A percentile compares a stretch with the other conserved stretches of the same genome.
phyloP scores from a whole-genome alignment of 2,797 vertebrate species.

The Hydrophis major region DNA sequence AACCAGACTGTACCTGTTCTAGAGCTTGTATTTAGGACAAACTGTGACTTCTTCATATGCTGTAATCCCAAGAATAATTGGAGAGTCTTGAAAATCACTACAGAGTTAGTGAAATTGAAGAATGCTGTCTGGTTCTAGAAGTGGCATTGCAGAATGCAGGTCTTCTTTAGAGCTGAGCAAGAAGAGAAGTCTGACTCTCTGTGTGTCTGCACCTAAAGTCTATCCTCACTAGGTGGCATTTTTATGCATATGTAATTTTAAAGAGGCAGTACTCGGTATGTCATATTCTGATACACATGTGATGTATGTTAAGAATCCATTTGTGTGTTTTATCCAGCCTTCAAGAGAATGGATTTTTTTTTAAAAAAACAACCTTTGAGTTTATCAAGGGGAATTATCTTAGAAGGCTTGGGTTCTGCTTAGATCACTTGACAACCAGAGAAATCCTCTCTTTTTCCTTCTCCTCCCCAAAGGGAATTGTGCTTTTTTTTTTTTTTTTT shows the following conservation, averaged over 20 bases:
- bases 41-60: neutral
- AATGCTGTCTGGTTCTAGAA: conserved; percentile 24
- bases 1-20: conserved; percentile 52
- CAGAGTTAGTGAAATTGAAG: neutral
- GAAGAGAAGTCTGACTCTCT: conserved; percentile 44
- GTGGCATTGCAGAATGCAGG: neutral
- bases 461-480: neutral
- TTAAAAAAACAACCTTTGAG: neutral
- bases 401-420: accelerated
- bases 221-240: conserved; percentile 65
- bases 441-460: neutral
- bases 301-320: neutral
- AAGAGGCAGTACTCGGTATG: conserved; percentile 56
- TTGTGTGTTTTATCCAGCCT: neutral
- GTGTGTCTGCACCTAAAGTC: conserved; percentile 57
- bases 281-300: neutral
- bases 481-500: neutral
- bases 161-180: conserved; percentile 39
- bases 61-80: neutral
- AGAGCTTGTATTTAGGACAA: neutral
- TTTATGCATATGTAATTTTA: conserved; percentile 66
- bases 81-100: conserved; percentile 1
- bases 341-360: neutral
- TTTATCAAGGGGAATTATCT: neutral
- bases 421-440: neutral